These are phyloP conservation scores for Drosophila niveifrons DNA, from an alignment of 2,888 invertebrate species.

Conservation along the genomic window DNA sequence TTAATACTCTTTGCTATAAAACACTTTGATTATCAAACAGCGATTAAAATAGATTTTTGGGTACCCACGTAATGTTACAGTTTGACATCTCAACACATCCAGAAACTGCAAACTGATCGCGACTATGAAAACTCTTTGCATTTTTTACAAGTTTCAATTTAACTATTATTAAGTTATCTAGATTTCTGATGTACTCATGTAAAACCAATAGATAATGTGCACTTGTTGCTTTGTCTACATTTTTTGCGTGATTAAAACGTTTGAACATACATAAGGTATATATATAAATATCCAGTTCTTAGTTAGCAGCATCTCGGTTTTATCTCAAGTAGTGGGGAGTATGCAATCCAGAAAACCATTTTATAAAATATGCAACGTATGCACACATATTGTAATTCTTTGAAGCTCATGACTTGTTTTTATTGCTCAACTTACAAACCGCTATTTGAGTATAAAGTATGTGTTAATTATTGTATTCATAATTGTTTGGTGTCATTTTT, in stretches of 20 bases:
- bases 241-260: not conserved
- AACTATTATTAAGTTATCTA: not conserved
- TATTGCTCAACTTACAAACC: not conserved
- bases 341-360: not conserved
- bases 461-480: no score
- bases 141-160: slow-evolving; percentile 8
- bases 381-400: not conserved
- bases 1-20: slow-evolving; percentile 25
- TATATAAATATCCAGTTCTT: not conserved
- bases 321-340: not conserved
- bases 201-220: slow-evolving; percentile 1
- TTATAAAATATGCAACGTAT: not conserved
- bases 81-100: slow-evolving; percentile 12
- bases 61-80: slow-evolving; percentile 30
- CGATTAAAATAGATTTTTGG: not conserved
- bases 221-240: not conserved
- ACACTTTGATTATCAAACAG: not conserved
- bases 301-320: not conserved
- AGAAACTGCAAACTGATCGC: slow-evolving; percentile 12
- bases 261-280: not conserved
- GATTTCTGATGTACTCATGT: no score
- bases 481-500: no score
- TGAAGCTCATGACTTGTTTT: not conserved
- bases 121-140: slow-evolving; percentile 17
- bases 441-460: no score